phyloP scores from a whole-genome alignment of 2,888 invertebrate genomes.

The Xestia sexstrigata region DNA sequence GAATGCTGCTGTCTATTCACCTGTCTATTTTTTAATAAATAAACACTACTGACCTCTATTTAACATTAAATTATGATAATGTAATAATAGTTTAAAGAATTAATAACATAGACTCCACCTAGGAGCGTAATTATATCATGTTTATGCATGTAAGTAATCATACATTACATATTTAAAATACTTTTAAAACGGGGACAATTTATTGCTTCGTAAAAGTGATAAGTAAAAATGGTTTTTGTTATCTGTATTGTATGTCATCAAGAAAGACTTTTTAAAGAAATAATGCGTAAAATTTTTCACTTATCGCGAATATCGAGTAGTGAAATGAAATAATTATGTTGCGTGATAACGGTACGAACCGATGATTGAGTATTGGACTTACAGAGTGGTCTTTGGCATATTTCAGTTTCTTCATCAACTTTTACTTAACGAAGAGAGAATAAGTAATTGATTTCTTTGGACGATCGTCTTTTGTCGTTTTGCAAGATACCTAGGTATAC shows the following conservation, averaged over 20 bases:
- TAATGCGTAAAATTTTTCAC: background rate
- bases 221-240: constrained; percentile 9
- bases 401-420: constrained; percentile 6
- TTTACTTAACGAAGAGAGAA: background rate
- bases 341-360: background rate
- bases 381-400: constrained; percentile 20
- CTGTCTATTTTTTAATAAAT: constrained; percentile 25
- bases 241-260: constrained; percentile 19
- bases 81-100: constrained; percentile 41
- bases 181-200: constrained; percentile 40
- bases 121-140: constrained; percentile 36
- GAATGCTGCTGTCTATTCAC: background rate
- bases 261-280: constrained; percentile 2
- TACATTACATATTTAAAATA: constrained; percentile 19
- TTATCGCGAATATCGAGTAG: background rate
- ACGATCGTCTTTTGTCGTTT: background rate
- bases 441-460: background rate
- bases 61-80: constrained; percentile 37
- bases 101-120: constrained; percentile 37
- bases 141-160: constrained; percentile 38
- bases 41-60: constrained; percentile 27
- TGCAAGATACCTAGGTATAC: background rate
- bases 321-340: constrained; percentile 12
- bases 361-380: constrained; percentile 1
- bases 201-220: constrained; percentile 10